phyloP scores from a whole-genome alignment of 2,797 vertebrate species.

The Melanotaenia pygmaea region DNA sequence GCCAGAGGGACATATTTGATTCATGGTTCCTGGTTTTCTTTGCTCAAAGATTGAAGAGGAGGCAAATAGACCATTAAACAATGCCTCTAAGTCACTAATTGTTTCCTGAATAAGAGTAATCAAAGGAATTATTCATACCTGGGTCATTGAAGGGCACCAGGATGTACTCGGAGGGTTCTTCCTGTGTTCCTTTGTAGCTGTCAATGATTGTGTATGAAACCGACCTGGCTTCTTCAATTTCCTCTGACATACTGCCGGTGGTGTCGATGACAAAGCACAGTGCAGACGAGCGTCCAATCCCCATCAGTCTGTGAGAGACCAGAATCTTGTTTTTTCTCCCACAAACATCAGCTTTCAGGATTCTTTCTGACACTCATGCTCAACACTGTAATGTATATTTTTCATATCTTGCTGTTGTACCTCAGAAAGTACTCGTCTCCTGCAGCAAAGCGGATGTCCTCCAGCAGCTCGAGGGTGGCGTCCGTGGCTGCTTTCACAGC shows the following conservation, averaged over 20 bases:
- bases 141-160: slow-evolving; percentile 85
- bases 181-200: slow-evolving; percentile 77
- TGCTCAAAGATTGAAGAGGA: too few species aligned
- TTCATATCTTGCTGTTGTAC: slow-evolving; percentile 35
- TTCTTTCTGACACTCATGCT: too few species aligned
- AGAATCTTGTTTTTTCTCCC: neutral
- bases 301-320: slow-evolving; percentile 75
- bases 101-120: too few species aligned
- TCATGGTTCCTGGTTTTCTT: too few species aligned
- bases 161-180: slow-evolving; percentile 83
- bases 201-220: slow-evolving; percentile 73
- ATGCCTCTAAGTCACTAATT: too few species aligned
- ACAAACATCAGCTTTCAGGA: neutral
- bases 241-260: slow-evolving; percentile 80
- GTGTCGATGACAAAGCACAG: slow-evolving; percentile 84
- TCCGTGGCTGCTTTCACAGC: slow-evolving; percentile 70
- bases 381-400: neutral
- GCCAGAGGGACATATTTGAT: too few species aligned
- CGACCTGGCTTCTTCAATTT: slow-evolving; percentile 68
- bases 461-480: slow-evolving; percentile 72
- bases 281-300: slow-evolving; percentile 76
- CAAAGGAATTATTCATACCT: slow-evolving; percentile 40
- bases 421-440: slow-evolving; percentile 75
- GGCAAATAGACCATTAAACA: too few species aligned
- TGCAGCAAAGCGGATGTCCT: slow-evolving; percentile 71